phyloP scores from a whole-genome alignment of 1,140 invertebrate species.

The Druon quercuslanigerum region DNA sequence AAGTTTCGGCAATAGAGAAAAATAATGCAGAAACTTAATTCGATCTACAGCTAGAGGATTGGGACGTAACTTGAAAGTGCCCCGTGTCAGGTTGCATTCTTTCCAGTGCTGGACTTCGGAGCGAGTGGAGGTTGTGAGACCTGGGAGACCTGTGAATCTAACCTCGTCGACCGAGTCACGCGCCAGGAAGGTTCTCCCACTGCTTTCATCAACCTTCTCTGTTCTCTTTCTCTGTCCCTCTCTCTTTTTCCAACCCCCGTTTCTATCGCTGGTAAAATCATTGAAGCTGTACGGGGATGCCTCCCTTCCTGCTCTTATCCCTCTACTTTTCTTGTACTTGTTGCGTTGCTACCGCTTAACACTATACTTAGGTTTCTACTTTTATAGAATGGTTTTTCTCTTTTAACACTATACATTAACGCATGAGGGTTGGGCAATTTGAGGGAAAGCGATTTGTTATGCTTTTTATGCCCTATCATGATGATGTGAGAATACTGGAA shows the following conservation, averaged over 20 bases:
- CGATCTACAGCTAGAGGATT: background rate
- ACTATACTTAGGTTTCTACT: conserved; percentile 7
- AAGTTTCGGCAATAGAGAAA: no score
- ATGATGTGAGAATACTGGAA: background rate
- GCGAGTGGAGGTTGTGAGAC: conserved; percentile 28
- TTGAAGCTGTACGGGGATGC: background rate
- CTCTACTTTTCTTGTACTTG: conserved; percentile 1
- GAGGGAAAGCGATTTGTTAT: background rate
- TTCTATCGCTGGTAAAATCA: background rate
- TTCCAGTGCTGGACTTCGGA: conserved; percentile 16
- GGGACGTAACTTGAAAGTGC: conserved; percentile 5
- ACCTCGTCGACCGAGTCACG: conserved; percentile 30
- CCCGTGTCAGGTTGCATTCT: conserved; percentile 22
- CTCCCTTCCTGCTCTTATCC: background rate
- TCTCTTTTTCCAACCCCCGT: background rate
- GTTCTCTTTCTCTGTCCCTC: background rate
- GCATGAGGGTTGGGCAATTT: background rate
- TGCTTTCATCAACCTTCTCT: conserved; percentile 2
- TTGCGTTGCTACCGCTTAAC: conserved; percentile 15
- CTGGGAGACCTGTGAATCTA: conserved; percentile 22
- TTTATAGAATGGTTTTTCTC: conserved; percentile 12
- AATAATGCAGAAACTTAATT: conserved; percentile 15
- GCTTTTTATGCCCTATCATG: background rate
- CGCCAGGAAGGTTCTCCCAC: background rate
- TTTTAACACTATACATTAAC: background rate